Percentiles rank a stretch among this genome's conserved stretches.
Evolutionary conservation across 2,888 invertebrate genomes (phyloP).

Genomic region (Nebria salina): DNA sequence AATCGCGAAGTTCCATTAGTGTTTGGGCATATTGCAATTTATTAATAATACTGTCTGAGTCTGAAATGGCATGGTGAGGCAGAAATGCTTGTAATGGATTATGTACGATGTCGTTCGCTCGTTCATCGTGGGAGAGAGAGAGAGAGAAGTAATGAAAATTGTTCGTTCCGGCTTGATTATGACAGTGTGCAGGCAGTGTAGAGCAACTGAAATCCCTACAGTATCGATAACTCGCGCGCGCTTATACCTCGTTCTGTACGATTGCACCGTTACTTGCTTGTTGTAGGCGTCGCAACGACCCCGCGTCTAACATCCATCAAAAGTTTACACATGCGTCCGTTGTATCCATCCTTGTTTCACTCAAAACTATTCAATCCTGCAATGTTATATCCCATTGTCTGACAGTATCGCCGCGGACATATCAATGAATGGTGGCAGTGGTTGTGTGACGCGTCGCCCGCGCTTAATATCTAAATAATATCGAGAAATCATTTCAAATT

Average conservation of each 20-base stretch:
- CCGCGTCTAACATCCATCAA: conserved; percentile 41
- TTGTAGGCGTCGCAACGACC: conserved; percentile 23
- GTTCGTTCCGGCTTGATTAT: conserved; percentile 13
- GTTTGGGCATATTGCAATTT: neutral
- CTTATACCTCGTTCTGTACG: conserved; percentile 26
- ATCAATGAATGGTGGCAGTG: conserved; percentile 29
- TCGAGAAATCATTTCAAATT: neutral
- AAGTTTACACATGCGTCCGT: conserved; percentile 42
- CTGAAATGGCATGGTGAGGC: neutral
- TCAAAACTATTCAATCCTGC: conserved; percentile 38
- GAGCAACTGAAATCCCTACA: conserved; percentile 27
- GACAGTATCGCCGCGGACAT: conserved; percentile 36
- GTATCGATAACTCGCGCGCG: conserved; percentile 35
- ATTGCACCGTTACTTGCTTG: conserved; percentile 30
- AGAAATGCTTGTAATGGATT: neutral
- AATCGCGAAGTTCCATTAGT: too few relatives aligned
- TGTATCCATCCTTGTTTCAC: conserved; percentile 40
- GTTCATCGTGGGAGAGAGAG: neutral
- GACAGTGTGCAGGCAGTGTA: conserved; percentile 9
- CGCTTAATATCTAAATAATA: conserved; percentile 3
- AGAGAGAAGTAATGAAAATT: neutral
- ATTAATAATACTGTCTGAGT: neutral
- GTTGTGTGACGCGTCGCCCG: neutral
- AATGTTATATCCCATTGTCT: conserved; percentile 40
- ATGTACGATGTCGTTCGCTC: neutral